Evolutionary conservation across 2,888 invertebrate species (phyloP), one percentile per base, ranked within the genome.

Genomic region (Agrotis clavis): DNA sequence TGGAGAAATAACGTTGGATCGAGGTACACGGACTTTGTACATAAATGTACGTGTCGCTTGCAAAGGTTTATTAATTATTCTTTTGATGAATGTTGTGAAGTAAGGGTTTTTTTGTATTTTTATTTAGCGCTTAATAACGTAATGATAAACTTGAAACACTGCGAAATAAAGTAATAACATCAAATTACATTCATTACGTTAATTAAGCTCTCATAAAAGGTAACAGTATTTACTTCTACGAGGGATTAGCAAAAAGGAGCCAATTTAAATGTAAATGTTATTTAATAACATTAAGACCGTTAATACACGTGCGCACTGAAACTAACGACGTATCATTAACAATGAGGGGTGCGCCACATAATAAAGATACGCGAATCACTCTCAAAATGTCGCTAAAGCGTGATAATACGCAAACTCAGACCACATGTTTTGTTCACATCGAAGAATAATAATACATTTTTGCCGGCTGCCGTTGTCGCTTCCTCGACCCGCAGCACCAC

Each of bases 381-480:
- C 95, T 95, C 90, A 75, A 94, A 95, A 88, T 93, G 94, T 95
- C 95, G 87, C 92, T 90, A 92, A 92, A 94, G 94, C 95, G 94
- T 86, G 87, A 91, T 94, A 95, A 96, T 93, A 85, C 90, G 83
- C 85, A 81, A 90, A 90, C 88, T 86, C 88, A 88, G 87, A 90
- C 92, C 95, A 95, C 95, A 94, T 96, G 96, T 91, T 95, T 92
- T 92, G 92, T 95, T 95, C 96, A 86, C 95, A 94, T 92, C 88
- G 88, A 90, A 89, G 88, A 94, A 93, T 94, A 94, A 94, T 94
- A 94, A 89, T 84, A 88, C 72, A 85, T 86, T 86, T 83, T 84
- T 88, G 88, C 85, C 86, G 82, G 81, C 78, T 78, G 65, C 68
- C 77, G 80, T 77, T 80, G 72, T 75, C 69, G 67, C 73, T 73